phyloP scores from a whole-genome alignment of 2,113 vertebrate species.

The Macroglossus sobrinus region DNA sequence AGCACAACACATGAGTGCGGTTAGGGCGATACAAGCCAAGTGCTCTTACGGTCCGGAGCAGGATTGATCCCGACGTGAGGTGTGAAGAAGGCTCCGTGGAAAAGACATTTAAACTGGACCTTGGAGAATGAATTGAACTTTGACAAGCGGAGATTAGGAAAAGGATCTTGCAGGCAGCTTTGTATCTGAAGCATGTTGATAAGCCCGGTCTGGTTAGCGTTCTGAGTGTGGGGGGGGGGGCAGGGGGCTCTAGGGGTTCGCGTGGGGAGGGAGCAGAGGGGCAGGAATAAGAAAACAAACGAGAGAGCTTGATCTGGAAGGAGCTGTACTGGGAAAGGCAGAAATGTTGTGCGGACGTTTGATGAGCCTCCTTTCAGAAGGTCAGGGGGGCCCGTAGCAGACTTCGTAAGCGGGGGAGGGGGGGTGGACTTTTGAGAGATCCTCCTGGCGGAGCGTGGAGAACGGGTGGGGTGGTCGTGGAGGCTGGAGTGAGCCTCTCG shows the following conservation, averaged over 20 bases:
- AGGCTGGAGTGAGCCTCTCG: neutral
- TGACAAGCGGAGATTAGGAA: neutral
- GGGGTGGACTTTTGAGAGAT: neutral
- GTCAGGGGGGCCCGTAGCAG: neutral
- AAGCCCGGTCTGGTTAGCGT: neutral
- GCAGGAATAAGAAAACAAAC: neutral
- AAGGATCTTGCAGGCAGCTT: neutral
- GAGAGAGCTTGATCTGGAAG: neutral
- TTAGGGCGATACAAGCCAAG: neutral
- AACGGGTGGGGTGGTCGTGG: neutral
- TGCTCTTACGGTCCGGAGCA: neutral
- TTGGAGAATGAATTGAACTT: neutral
- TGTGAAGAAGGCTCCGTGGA: neutral
- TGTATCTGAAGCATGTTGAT: neutral
- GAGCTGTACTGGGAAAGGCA: neutral
- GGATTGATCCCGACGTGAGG: neutral
- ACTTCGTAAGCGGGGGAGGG: neutral
- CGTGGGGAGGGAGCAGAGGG: too few relatives aligned
- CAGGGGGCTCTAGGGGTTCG: accelerated
- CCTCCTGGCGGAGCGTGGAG: neutral
- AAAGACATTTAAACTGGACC: neutral
- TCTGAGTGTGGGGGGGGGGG: accelerated
- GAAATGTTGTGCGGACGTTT: neutral
- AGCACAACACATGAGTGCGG: neutral
- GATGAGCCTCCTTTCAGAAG: neutral